phyloP scores from a whole-genome alignment of 2,888 invertebrate genomes.

The Timandra comae region DNA sequence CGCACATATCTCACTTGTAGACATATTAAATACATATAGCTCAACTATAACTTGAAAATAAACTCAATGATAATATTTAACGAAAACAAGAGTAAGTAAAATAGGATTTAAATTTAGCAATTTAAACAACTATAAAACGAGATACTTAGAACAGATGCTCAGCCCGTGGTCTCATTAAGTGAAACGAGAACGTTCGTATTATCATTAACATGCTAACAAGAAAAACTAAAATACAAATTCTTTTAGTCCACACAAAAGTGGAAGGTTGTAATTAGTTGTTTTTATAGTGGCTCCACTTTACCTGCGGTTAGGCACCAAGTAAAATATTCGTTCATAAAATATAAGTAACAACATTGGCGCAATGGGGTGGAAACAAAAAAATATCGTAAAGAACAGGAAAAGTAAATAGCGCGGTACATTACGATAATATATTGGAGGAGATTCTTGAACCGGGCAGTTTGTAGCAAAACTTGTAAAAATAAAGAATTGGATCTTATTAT shows the following conservation, averaged over 20 bases:
- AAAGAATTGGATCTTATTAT: no score
- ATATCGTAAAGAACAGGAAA: constrained; percentile 7
- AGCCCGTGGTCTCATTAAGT: no score
- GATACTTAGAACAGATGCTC: background rate
- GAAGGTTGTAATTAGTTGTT: constrained; percentile 22
- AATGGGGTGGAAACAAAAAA: constrained; percentile 8
- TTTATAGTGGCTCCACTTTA: constrained; percentile 11
- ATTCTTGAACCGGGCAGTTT: background rate
- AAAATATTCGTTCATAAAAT: constrained; percentile 14
- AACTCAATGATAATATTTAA: no score
- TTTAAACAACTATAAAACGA: no score
- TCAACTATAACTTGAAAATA: no score
- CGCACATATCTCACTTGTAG: no score
- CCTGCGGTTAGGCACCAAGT: constrained; percentile 9
- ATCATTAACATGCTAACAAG: constrained; percentile 6
- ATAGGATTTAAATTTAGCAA: no score
- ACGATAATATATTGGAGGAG: background rate
- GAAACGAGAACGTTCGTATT: background rate
- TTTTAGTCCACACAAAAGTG: constrained; percentile 13
- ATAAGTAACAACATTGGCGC: constrained; percentile 5
- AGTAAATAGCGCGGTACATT: constrained; percentile 5
- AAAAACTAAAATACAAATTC: constrained; percentile 1
- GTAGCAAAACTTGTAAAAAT: no score
- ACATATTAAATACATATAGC: no score
- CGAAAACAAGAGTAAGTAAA: no score